A percentile compares a stretch with the other conserved stretches of the same genome.
Evolutionary conservation across 2,113 vertebrate genomes (phyloP).

Genomic region (Telmatochromis sp.): DNA sequence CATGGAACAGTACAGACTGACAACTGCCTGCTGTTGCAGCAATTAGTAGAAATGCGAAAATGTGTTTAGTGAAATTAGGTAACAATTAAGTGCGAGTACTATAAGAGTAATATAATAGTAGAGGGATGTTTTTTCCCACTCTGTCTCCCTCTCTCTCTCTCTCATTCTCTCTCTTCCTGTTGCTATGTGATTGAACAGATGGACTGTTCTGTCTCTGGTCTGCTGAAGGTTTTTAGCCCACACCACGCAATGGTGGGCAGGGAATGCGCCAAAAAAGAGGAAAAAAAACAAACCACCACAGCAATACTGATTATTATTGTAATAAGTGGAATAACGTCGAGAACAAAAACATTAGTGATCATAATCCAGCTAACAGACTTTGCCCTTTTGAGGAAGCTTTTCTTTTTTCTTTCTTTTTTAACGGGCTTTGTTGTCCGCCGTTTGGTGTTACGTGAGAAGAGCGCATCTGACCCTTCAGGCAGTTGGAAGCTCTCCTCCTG

Average conservation of each 20-base stretch:
- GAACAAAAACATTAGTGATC: neutral
- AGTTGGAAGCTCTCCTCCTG: neutral
- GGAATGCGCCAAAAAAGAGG: constrained; percentile 54
- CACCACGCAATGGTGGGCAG: constrained; percentile 60
- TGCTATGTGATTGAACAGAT: constrained; percentile 72
- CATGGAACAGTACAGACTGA: neutral
- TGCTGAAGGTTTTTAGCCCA: constrained; percentile 55
- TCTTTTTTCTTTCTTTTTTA: neutral
- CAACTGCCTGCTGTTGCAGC: neutral
- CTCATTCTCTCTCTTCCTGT: constrained; percentile 38
- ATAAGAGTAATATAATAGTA: neutral
- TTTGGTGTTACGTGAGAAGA: neutral
- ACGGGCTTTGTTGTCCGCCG: constrained; percentile 15
- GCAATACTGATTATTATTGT: constrained; percentile 22
- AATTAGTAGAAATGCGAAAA: neutral
- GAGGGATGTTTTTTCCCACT: neutral
- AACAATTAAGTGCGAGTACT: neutral
- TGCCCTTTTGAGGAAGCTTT: neutral
- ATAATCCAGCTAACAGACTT: constrained; percentile 6
- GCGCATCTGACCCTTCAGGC: constrained; percentile 22
- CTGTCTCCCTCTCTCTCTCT: neutral
- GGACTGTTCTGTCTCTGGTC: constrained; percentile 55
- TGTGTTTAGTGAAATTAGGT: neutral
- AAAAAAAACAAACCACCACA: neutral
- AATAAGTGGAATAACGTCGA: neutral